These are phyloP conservation scores for Platycheirus rosarum DNA, from an alignment of 2,888 invertebrate species.

Conservation along the genomic window DNA sequence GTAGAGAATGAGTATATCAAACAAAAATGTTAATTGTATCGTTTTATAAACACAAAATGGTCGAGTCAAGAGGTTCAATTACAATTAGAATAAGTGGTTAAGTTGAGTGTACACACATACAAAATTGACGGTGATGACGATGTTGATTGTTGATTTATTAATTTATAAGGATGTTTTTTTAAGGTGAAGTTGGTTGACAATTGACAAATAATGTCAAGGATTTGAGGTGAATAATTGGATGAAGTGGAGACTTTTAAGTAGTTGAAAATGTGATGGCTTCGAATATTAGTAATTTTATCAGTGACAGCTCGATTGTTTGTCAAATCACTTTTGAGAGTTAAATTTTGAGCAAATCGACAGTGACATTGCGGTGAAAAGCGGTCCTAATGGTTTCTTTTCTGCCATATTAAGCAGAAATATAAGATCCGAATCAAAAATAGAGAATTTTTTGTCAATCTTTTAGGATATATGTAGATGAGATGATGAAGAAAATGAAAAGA, in stretches of 20 bases:
- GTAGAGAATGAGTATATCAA: conserved; percentile 41
- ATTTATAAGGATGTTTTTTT: conserved; percentile 33
- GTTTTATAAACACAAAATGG: conserved; percentile 49
- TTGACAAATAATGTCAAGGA: not conserved
- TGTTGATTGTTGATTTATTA: conserved; percentile 52
- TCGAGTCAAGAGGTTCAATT: conserved; percentile 66
- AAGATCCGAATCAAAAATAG: too few species aligned
- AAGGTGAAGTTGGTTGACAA: conserved; percentile 16
- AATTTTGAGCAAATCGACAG: too few species aligned
- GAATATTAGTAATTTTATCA: too few species aligned
- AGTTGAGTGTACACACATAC: conserved; percentile 33
- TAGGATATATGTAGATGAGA: too few species aligned
- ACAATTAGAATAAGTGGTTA: conserved; percentile 72
- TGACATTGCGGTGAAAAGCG: too few species aligned
- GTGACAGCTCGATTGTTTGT: too few species aligned
- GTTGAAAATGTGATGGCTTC: too few species aligned
- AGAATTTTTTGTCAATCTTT: too few species aligned
- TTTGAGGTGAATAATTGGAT: not conserved
- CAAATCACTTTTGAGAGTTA: too few species aligned
- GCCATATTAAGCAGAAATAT: too few species aligned
- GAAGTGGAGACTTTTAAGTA: not conserved
- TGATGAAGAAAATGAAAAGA: too few species aligned
- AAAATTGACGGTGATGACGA: conserved; percentile 27
- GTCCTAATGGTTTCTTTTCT: too few species aligned
- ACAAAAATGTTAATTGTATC: conserved; percentile 62